Conservation (phyloP, 2,113 vertebrate species). For the Puffinus mauretanicus region DNA sequence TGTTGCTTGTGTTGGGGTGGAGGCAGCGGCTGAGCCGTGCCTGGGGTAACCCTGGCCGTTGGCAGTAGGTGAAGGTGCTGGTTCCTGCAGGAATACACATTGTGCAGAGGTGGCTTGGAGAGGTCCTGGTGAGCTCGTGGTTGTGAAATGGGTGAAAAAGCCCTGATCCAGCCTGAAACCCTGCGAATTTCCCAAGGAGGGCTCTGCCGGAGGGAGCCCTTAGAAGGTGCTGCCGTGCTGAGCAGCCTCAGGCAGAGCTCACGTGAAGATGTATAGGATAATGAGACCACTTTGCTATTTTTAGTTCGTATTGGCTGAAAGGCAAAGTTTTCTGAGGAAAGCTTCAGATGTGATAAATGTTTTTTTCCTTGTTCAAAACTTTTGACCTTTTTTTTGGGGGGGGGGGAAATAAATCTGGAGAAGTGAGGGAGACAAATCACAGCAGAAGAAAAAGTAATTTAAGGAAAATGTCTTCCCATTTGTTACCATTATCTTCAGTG, state of each 20-base stretch:
- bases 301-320: not conserved
- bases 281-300: not conserved
- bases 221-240: not conserved
- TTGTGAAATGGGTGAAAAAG: not conserved
- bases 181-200: not conserved
- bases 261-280: not conserved
- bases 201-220: not conserved
- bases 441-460: not conserved
- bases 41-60: not conserved
- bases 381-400: not conserved
- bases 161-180: not conserved
- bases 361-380: not conserved
- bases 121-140: accelerated
- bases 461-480: not conserved
- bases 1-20: not conserved
- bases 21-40: not conserved
- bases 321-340: not conserved
- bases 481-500: not conserved
- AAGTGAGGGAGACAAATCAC: not conserved
- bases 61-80: not conserved
- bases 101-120: not conserved
- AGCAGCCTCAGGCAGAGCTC: not conserved
- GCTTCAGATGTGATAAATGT: not conserved
- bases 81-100: not conserved
- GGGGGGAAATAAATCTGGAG: not conserved